A percentile compares a stretch with the other conserved stretches of the same genome.
Conservation (phyloP, 2,797 vertebrate species). For the Phylloscopus collybita region DNA sequence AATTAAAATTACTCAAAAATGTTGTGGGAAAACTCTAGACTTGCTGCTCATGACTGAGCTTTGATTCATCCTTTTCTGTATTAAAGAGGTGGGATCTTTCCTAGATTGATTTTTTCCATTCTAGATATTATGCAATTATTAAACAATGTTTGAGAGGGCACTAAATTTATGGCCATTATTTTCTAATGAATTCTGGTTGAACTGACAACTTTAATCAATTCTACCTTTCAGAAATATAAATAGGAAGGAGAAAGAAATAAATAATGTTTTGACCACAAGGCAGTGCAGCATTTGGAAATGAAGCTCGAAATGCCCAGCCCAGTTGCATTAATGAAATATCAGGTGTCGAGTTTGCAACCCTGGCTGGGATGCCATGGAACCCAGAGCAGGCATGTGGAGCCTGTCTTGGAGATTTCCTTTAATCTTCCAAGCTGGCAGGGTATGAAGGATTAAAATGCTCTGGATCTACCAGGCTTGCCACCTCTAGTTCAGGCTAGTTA, state of each 20-base stretch:
- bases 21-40: not conserved
- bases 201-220: conserved; percentile 42
- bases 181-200: conserved; percentile 38
- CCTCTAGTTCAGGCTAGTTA: conserved; percentile 43
- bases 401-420: conserved; percentile 10
- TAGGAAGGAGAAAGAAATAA: not conserved
- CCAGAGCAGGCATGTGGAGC: not conserved
- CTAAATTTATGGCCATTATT: conserved; percentile 39
- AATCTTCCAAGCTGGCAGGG: not conserved
- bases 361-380: not conserved
- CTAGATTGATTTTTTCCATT: conserved; percentile 8
- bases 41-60: not conserved
- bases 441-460: conserved; percentile 50
- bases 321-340: conserved; percentile 13
- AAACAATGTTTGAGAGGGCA: not conserved
- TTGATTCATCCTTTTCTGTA: conserved; percentile 15
- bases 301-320: not conserved
- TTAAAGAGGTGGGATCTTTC: not conserved
- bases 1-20: not conserved
- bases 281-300: not conserved
- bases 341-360: not conserved
- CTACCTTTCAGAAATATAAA: conserved; percentile 17
- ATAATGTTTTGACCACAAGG: not conserved
- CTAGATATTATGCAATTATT: conserved; percentile 27
- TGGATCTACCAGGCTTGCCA: conserved; percentile 34